Conservation (phyloP, 2,113 vertebrate genomes). For the Lanius ludovicianus region DNA sequence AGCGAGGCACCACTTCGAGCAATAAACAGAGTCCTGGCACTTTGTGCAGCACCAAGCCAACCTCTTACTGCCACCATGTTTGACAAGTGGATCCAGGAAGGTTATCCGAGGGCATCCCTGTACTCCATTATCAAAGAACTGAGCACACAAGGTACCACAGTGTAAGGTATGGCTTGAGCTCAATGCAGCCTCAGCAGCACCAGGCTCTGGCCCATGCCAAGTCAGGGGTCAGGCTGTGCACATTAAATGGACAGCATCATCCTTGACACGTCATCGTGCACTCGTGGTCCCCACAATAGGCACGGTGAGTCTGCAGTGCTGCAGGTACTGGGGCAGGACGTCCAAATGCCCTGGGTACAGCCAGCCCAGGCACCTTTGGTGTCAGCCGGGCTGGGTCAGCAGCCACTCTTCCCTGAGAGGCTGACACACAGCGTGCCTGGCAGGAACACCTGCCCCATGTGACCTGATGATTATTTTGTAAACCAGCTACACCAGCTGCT, state of each 20-base stretch:
- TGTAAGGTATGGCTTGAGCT: not conserved
- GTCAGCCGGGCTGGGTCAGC: not conserved
- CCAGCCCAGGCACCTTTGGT: not conserved
- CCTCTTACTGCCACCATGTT: not conserved
- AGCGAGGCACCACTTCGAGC: not conserved
- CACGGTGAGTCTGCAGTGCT: not conserved
- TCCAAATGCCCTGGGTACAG: not conserved
- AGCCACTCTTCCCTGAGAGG: not conserved
- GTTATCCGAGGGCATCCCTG: not conserved
- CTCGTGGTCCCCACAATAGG: not conserved
- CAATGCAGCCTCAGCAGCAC: not conserved
- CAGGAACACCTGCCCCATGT: accelerated
- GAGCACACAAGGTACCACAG: not conserved
- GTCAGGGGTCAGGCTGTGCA: not conserved
- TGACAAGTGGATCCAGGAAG: not conserved
- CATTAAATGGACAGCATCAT: not conserved
- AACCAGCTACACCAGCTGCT: not conserved
- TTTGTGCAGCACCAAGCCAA: not conserved
- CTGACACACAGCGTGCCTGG: not conserved
- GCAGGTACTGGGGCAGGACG: not conserved
- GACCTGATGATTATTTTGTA: not conserved
- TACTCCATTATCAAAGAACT: accelerated
- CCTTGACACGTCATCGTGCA: accelerated
- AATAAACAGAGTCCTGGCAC: not conserved
- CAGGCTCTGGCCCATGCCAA: not conserved